phyloP scores from a whole-genome alignment of 2,888 invertebrate species.

The Neoitamus cyanurus region DNA sequence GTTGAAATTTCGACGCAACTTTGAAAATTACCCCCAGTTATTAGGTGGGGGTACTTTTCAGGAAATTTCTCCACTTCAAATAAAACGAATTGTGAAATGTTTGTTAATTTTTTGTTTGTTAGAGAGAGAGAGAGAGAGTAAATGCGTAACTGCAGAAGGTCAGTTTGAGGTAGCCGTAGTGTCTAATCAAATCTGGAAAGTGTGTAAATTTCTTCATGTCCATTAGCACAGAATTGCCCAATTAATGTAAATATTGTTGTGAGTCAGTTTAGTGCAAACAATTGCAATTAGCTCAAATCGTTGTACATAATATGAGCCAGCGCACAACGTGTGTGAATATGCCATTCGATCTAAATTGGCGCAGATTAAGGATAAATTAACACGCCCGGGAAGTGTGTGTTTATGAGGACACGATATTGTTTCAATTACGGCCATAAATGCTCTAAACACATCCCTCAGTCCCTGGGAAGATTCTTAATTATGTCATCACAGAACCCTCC shows the following conservation, averaged over 20 bases:
- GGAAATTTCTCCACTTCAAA: not conserved
- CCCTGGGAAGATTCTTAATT: not conserved
- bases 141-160: not conserved
- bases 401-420: not conserved
- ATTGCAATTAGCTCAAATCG: not conserved
- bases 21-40: not conserved
- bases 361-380: constrained; percentile 26
- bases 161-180: not conserved
- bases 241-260: not conserved
- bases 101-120: not conserved
- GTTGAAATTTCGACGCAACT: not conserved
- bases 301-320: not conserved
- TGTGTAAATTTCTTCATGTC: not conserved
- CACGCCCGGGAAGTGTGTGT: not conserved
- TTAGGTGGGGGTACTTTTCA: not conserved
- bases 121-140: not conserved
- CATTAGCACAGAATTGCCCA: not conserved
- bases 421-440: not conserved
- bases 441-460: not conserved
- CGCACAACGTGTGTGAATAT: constrained; percentile 2
- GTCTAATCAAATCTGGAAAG: not conserved
- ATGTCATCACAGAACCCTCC: not conserved
- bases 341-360: not conserved
- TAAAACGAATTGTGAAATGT: not conserved
- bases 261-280: not conserved